Evolutionary conservation across 1,140 invertebrate genomes (phyloP).

Genomic region (Polypedilum pembai): DNA sequence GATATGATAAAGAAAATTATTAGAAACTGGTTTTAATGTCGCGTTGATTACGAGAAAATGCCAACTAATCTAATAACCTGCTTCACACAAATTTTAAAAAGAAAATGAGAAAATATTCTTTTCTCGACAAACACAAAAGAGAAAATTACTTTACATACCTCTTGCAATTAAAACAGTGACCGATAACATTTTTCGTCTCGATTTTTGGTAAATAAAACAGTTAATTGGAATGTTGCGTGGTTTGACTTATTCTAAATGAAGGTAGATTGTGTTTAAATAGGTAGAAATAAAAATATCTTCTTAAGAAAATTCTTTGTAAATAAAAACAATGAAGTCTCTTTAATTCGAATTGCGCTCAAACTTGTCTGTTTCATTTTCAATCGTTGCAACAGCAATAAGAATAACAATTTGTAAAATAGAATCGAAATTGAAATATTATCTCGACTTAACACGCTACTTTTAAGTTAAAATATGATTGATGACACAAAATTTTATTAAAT

Average conservation of each 20-base stretch:
- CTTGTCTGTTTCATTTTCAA: no score
- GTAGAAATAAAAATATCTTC: no score
- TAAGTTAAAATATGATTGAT: no score
- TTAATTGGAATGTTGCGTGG: slow-evolving; percentile 11
- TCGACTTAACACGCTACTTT: no score
- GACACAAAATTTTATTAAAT: no score
- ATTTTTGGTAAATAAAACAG: neutral
- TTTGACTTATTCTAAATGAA: neutral
- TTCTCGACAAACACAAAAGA: neutral
- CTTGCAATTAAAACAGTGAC: neutral
- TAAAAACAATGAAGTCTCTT: no score
- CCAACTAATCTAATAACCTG: neutral
- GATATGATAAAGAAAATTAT: neutral
- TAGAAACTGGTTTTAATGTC: neutral
- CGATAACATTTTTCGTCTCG: neutral
- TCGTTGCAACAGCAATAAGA: no score
- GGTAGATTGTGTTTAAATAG: no score
- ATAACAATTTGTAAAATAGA: no score
- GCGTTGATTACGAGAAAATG: neutral
- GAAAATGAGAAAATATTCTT: neutral
- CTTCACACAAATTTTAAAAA: neutral
- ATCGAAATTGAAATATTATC: no score
- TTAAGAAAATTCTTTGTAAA: no score
- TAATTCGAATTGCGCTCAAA: no score
- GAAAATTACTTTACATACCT: neutral